Base-by-base conservation (phyloP, 2,888 invertebrate genomes). In the Fragum fragum region DNA sequence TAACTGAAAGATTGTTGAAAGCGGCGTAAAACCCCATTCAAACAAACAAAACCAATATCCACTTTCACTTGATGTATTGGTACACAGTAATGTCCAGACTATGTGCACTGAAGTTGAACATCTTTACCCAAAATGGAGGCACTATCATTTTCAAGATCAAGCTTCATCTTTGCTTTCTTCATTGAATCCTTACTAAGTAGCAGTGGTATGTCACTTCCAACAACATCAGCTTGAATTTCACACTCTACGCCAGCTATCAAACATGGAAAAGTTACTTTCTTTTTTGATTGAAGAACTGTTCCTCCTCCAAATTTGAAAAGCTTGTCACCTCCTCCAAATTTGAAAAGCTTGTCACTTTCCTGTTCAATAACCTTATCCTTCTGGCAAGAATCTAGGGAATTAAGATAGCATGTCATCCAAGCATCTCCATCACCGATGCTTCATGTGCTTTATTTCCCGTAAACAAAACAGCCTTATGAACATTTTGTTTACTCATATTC, bases 71-170 rank as follows among this genome's bases (percentile, higher is more conserved):
- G 71, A 71, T 82, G 74, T 47, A 84, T 70, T 1, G 75, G 83
- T n/a, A 83, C 68, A 63, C 78, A 86, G 32, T 86, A 86, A 70
- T 86, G 86, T 29, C 81, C 80, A 39, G 79, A 81, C 3, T 71
- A 71, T 11, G 82, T 84, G 23, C 76, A 74, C 26, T 83, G 53
- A 23, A 84, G 47, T 14, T 73, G 70, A 71, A 86, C 76, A 29
- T 79, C 77, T n/a, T 75, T 63, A n/a, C 77, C 79, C 52, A 87
- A 78, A 28, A 87, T 83, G 21, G 68, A 68, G 1, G 80, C 87
- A 61, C 71, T 74, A 63, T 87, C 85, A 83, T 80, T 81, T 47
- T 76, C 81, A 18, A 83, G 55, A 63, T 87, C 87, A 26, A 87
- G 63, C 55, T 79, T 76, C 2, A 85, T 68, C 72, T 59, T 72